Percentiles rank a stretch among this genome's conserved stretches.
Conservation (phyloP, 1,140 invertebrate species). For the Oryzaephilus surinamensis region DNA sequence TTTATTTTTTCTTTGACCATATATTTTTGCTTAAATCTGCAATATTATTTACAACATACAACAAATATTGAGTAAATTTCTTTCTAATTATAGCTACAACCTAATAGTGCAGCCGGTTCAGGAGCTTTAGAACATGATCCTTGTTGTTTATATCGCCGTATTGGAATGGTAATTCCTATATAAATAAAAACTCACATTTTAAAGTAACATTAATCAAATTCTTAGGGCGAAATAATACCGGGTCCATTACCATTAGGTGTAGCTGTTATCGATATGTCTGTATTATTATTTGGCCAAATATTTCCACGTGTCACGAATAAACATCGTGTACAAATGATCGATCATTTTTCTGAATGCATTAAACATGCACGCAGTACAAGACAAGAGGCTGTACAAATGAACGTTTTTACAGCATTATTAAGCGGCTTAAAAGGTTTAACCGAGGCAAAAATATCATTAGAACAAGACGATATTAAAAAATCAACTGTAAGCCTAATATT, state of each 20-base stretch:
- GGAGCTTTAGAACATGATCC: slow-evolving; percentile 93
- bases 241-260: slow-evolving; percentile 92
- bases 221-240: slow-evolving; percentile 51
- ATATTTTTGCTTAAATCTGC: too few species aligned
- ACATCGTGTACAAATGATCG: slow-evolving; percentile 91
- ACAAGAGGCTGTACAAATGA: slow-evolving; percentile 93
- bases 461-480: slow-evolving; percentile 83
- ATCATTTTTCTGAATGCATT: slow-evolving; percentile 93
- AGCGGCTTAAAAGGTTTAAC: slow-evolving; percentile 81
- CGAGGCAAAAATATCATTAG: slow-evolving; percentile 75
- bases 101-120: slow-evolving; percentile 87
- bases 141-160: slow-evolving; percentile 73
- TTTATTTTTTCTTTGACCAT: slow-evolving; percentile 7
- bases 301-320: slow-evolving; percentile 92
- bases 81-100: slow-evolving; percentile 57
- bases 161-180: slow-evolving; percentile 44
- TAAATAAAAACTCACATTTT: slow-evolving; percentile 27
- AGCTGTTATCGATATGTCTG: slow-evolving; percentile 91
- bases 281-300: slow-evolving; percentile 84
- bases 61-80: too few species aligned
- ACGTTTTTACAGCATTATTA: slow-evolving; percentile 89
- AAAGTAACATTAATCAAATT: slow-evolving; percentile 9
- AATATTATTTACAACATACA: too few species aligned
- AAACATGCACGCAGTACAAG: slow-evolving; percentile 81
- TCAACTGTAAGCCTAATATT: slow-evolving; percentile 72